Conservation (phyloP, 2,888 invertebrate genomes). For the Malthinus seriepunctatus region DNA sequence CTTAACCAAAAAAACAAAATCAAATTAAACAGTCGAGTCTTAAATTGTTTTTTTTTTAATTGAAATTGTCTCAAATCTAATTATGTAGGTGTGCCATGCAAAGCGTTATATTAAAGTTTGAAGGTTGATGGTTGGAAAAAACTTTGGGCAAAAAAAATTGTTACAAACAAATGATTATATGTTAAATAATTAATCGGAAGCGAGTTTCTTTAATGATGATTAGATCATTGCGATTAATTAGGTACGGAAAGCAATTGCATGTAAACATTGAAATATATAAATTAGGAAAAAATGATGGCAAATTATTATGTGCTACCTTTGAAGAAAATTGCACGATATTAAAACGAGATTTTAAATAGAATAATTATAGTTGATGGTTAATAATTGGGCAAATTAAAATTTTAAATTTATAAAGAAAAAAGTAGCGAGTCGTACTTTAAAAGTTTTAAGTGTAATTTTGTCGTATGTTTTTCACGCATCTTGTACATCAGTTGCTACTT, state of each 20-base stretch:
- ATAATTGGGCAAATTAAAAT: constrained; percentile 1
- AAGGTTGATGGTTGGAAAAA: not conserved
- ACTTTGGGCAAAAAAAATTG: not conserved
- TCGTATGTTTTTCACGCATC: constrained; percentile 1
- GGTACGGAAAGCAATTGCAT: constrained; percentile 4
- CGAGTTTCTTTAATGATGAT: not conserved
- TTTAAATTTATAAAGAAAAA: not conserved
- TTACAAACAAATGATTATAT: not conserved
- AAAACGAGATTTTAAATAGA: not conserved
- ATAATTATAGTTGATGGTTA: constrained; percentile 1
- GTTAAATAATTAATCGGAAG: not conserved
- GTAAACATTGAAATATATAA: not conserved
- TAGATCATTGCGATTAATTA: constrained; percentile 1
- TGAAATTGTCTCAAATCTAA: not conserved
- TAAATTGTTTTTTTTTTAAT: not conserved
- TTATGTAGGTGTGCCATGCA: constrained; percentile 3
- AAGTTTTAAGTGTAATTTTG: not conserved
- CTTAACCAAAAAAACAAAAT: no score
- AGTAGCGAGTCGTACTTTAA: not conserved
- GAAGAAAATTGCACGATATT: not conserved
- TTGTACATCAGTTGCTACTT: constrained; percentile 4
- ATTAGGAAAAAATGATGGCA: not conserved
- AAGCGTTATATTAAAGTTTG: not conserved
- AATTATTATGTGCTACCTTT: not conserved
- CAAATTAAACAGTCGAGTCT: not conserved